Conservation (phyloP, 2,113 vertebrate genomes). For the Pterophyllum scalare region DNA sequence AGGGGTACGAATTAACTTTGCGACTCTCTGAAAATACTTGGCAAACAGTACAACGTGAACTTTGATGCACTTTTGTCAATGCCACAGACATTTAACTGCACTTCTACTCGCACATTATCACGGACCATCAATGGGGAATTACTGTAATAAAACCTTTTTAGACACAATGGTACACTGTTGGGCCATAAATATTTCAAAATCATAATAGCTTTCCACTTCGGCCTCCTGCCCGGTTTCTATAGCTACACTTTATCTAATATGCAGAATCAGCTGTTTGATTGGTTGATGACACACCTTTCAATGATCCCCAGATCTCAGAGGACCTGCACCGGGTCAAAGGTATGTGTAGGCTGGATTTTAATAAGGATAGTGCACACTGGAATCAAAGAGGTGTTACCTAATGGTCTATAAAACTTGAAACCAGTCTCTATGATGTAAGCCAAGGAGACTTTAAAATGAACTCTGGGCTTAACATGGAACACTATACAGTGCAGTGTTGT, state of each 20-base stretch:
- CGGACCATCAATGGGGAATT: neutral
- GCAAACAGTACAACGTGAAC: constrained; percentile 10
- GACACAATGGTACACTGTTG: constrained; percentile 15
- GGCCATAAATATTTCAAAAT: constrained; percentile 50
- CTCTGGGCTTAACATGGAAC: neutral
- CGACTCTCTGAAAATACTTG: constrained; percentile 1
- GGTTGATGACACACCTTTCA: constrained; percentile 29
- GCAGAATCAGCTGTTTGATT: constrained; percentile 40
- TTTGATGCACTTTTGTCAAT: neutral
- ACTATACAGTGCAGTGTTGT: constrained; percentile 11
- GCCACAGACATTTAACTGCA: neutral
- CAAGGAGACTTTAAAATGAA: neutral
- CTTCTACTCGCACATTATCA: neutral
- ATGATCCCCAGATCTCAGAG: constrained; percentile 21
- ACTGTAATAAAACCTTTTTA: constrained; percentile 10
- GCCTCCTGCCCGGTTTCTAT: constrained; percentile 24
- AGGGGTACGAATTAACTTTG: constrained; percentile 33
- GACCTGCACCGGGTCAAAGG: constrained; percentile 54
- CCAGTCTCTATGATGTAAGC: constrained; percentile 33
- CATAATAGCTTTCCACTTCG: constrained; percentile 10
- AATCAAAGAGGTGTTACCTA: constrained; percentile 52
- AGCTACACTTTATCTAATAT: constrained; percentile 15
- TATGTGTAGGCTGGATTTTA: constrained; percentile 55
- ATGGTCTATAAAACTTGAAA: constrained; percentile 58
- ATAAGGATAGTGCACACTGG: constrained; percentile 41